A percentile compares a stretch with the other conserved stretches of the same genome.
Evolutionary conservation across 1,140 invertebrate species (phyloP).

Genomic region (Drusus annulatus): DNA sequence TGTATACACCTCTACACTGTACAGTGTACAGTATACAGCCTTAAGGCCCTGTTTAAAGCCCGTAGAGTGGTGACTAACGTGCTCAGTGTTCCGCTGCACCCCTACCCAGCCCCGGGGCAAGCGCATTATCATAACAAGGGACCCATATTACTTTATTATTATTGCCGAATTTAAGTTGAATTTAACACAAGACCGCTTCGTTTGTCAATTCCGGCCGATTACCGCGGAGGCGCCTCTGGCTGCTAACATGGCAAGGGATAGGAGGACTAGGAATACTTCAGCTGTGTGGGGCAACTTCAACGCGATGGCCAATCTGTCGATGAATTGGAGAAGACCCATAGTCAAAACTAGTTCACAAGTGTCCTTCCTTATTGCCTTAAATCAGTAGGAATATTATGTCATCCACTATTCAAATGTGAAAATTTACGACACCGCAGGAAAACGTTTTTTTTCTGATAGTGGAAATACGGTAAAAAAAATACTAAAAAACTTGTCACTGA

Average conservation of each 20-base stretch:
- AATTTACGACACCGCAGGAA: no score
- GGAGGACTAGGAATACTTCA: slow-evolving; percentile 1
- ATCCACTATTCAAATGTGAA: no score
- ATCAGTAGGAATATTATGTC: no score
- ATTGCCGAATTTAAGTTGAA: slow-evolving; percentile 59
- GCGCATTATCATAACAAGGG: slow-evolving; percentile 59
- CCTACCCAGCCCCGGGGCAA: slow-evolving; percentile 38
- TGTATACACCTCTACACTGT: no score
- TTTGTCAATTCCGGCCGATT: slow-evolving; percentile 60
- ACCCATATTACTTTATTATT: slow-evolving; percentile 60
- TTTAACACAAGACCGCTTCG: slow-evolving; percentile 60
- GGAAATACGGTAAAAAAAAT: no score
- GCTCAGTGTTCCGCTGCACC: not conserved
- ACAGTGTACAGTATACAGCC: no score
- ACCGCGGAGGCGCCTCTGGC: slow-evolving; percentile 47
- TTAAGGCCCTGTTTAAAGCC: not conserved
- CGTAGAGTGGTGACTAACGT: not conserved
- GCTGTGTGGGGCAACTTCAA: not conserved
- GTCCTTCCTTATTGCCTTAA: no score
- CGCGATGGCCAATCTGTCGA: not conserved
- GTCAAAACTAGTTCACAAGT: no score
- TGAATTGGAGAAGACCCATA: no score
- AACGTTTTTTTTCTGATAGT: no score
- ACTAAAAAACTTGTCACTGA: no score
- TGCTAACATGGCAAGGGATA: not conserved